Conservation (phyloP, 2,113 vertebrate species). For the Sturnus vulgaris region DNA sequence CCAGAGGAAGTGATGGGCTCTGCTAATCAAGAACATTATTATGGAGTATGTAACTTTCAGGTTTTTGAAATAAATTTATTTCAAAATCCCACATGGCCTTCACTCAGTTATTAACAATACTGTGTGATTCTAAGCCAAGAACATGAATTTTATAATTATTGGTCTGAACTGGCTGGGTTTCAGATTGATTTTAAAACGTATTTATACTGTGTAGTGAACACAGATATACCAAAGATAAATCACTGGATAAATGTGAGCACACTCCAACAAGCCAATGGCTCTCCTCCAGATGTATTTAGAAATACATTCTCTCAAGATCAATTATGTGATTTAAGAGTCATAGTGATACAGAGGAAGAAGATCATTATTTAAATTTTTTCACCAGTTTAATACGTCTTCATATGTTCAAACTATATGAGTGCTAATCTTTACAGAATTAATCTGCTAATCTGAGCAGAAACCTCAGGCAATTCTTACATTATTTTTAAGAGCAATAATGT, state of each 20-base stretch:
- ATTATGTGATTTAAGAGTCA: background rate
- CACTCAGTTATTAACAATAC: background rate
- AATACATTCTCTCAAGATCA: background rate
- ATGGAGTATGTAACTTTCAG: background rate
- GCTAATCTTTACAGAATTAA: background rate
- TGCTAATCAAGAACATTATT: background rate
- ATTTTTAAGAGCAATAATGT: background rate
- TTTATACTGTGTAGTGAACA: background rate
- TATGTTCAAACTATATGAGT: background rate
- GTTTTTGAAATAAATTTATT: background rate
- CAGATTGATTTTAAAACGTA: background rate
- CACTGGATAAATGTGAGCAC: background rate
- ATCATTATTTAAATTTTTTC: background rate
- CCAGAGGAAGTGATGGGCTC: background rate
- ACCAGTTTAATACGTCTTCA: background rate
- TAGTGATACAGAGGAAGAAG: background rate
- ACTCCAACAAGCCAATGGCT: background rate
- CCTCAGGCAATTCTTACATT: background rate
- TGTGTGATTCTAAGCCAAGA: background rate
- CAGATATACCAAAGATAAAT: background rate
- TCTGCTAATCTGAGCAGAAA: background rate
- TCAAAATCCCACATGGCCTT: background rate
- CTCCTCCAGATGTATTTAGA: background rate
- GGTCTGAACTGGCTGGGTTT: background rate
- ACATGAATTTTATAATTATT: background rate